Evolutionary conservation across 2,888 invertebrate genomes (phyloP).

Genomic region (Phengaris alcon): DNA sequence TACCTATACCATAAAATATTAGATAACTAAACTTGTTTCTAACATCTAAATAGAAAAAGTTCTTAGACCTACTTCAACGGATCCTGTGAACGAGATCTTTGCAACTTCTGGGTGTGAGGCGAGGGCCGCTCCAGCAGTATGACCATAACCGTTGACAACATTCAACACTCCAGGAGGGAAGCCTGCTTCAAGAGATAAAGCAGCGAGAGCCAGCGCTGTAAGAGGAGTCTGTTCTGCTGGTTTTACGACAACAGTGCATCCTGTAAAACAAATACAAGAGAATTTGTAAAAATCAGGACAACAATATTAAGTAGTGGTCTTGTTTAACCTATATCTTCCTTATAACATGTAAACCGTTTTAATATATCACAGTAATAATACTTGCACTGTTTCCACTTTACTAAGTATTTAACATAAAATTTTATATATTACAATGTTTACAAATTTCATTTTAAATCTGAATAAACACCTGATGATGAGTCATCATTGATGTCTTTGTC

Average conservation of each 20-base stretch:
- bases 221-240: slow-evolving; percentile 96
- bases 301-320: too few species aligned
- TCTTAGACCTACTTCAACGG: slow-evolving; percentile 67
- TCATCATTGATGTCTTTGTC: too few species aligned
- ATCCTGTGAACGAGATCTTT: slow-evolving; percentile 88
- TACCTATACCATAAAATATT: too few species aligned
- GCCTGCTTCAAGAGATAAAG: slow-evolving; percentile 90
- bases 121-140: slow-evolving; percentile 85
- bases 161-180: slow-evolving; percentile 94
- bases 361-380: not conserved
- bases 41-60: not conserved
- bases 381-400: too few species aligned
- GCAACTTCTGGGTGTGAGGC: slow-evolving; percentile 86
- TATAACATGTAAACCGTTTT: too few species aligned
- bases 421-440: too few species aligned
- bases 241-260: slow-evolving; percentile 91
- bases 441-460: too few species aligned
- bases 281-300: too few species aligned
- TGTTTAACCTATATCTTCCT: too few species aligned
- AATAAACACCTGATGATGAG: too few species aligned
- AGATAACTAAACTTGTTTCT: too few species aligned
- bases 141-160: slow-evolving; percentile 91
- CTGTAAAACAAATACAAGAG: slow-evolving; percentile 47
- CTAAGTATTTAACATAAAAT: too few species aligned
- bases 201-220: slow-evolving; percentile 90